Evolutionary conservation across 2,888 invertebrate genomes (phyloP), one percentile per base, ranked within the genome.

Genomic region (Drosophila cognata): DNA sequence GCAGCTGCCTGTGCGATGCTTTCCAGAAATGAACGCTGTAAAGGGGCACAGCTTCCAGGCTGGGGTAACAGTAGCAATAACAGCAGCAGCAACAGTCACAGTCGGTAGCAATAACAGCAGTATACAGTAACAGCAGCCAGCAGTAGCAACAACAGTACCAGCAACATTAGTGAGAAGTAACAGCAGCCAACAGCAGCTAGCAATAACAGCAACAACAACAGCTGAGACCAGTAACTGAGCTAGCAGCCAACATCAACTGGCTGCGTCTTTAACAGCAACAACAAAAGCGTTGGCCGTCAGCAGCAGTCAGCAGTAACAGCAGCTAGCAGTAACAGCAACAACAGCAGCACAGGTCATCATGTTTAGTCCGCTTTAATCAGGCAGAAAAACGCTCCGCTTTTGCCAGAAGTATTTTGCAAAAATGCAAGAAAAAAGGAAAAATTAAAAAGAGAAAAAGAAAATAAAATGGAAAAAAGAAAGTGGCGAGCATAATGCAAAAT

Each of bases 21-120:
- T 46, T 82, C 77, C 71, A 87, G 56, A 84, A 88, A 88, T 84
- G 84, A 84, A 84, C 88, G 51, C 79, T 75, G 65, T 72, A 69
- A 55, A 59, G 68, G 71, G 74, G 65, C 28, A 13, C 0, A 46
- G 25, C 18, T 82, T 87, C 83, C 86, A 83, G 83, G 21, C 60
- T 41, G 79, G 65, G 73, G 62, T 64, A 79, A 75, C 79, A 75
- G 62, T 38, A 50, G 25, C 21, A 56, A 8, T 10, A 74, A 29
- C 53, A 35, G 25, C 35, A 56, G 29, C 28, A 48, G 10, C 31
- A 35, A 35, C 29, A 61, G 48, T 31, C 16, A n/a, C 43, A 51
- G 25, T 13, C 43, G 16, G 38, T 33, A 18, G 16, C 10, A 29
- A 36, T 57, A 57, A 28, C 59, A 41, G 52, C 28, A 36, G 25